Evolutionary conservation across 1,140 invertebrate species (phyloP).

Genomic region (Palaemon carinicauda): DNA sequence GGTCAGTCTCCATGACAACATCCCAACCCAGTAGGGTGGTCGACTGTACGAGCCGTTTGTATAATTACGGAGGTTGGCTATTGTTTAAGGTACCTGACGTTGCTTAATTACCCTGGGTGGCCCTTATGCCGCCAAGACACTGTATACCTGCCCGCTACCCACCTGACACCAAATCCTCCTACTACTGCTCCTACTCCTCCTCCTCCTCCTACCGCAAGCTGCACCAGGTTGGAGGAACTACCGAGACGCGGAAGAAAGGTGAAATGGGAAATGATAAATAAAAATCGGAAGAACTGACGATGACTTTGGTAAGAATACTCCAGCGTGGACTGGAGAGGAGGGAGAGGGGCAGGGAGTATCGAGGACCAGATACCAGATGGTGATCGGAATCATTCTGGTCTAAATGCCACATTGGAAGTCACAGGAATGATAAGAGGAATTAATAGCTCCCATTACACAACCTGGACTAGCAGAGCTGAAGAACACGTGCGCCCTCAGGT

Average conservation of each 20-base stretch:
- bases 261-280: background rate
- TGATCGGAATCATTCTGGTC: too few species aligned
- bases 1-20: too few species aligned
- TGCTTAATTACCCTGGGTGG: constrained; percentile 26
- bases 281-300: too few species aligned
- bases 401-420: too few species aligned
- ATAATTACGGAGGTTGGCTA: constrained; percentile 20
- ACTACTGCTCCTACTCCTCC: background rate
- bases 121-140: constrained; percentile 3
- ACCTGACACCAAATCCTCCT: background rate
- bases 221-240: background rate
- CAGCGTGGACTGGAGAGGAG: too few species aligned
- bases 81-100: constrained; percentile 40
- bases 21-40: background rate
- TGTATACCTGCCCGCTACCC: constrained; percentile 29
- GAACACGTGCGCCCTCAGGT: too few species aligned
- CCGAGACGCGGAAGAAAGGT: background rate
- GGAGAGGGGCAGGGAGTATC: background rate
- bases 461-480: too few species aligned
- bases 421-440: too few species aligned
- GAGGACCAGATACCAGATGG: too few species aligned
- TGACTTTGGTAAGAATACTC: too few species aligned
- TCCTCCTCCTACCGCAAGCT: background rate
- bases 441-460: too few species aligned
- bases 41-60: background rate